A percentile compares a stretch with the other conserved stretches of the same genome.
Evolutionary conservation across 2,113 vertebrate species (phyloP).

Genomic region (Brienomyrus brachyistius): DNA sequence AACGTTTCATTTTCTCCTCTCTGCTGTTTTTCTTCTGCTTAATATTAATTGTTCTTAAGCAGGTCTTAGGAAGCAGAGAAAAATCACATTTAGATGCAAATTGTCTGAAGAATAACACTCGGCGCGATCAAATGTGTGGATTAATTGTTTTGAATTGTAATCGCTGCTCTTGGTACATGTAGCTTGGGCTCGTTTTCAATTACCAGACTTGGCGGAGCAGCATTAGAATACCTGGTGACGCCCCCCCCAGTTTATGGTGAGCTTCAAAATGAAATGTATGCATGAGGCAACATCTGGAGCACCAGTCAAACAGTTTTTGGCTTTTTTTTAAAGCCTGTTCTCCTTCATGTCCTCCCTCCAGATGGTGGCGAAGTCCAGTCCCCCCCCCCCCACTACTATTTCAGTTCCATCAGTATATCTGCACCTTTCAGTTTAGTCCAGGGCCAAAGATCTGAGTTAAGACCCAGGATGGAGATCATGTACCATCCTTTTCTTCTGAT

Average conservation of each 20-base stretch:
- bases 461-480: background rate
- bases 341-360: background rate
- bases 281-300: background rate
- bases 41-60: background rate
- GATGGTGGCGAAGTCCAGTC: background rate
- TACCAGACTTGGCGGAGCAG: background rate
- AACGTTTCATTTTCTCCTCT: background rate
- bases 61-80: background rate
- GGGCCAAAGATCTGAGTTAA: background rate
- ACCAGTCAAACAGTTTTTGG: background rate
- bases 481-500: background rate
- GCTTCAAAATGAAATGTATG: background rate
- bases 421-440: background rate
- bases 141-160: background rate
- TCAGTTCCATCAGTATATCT: background rate
- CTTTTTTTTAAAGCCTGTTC: background rate
- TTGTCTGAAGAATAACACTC: background rate
- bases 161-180: background rate
- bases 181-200: background rate
- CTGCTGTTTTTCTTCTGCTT: background rate
- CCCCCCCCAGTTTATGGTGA: background rate
- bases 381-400: background rate
- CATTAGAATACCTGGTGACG: background rate
- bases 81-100: constrained; percentile 10
- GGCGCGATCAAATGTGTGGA: background rate